Evolutionary conservation across 2,888 invertebrate genomes (phyloP).

Genomic region (Thysanoteuthis rhombus): DNA sequence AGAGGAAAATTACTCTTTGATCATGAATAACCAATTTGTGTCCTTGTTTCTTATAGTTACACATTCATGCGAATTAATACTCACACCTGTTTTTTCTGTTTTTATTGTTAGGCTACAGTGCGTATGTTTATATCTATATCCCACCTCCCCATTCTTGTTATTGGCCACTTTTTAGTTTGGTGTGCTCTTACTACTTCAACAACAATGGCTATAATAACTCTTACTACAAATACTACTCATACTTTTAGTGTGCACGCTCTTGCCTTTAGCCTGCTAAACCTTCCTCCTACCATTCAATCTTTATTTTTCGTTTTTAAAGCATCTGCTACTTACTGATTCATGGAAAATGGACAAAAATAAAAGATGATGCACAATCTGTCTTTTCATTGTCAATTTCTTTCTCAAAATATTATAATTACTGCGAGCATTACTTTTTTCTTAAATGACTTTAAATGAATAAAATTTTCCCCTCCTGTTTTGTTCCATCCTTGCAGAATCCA

Average conservation of each 20-base stretch:
- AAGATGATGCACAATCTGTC: not conserved
- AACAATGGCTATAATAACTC: not conserved
- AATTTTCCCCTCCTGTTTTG: not conserved
- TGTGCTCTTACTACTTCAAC: constrained; percentile 12
- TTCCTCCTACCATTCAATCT: not conserved
- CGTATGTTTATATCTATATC: constrained; percentile 12
- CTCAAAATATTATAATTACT: not conserved
- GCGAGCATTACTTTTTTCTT: not conserved
- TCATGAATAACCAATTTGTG: not conserved
- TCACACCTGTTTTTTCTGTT: not conserved
- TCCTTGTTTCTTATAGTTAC: constrained; percentile 12
- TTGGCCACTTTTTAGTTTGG: constrained; percentile 12
- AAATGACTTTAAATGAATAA: not conserved
- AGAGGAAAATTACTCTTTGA: not conserved
- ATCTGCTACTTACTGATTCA: not conserved
- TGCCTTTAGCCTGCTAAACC: not conserved
- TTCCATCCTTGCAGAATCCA: not conserved
- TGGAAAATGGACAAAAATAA: not conserved
- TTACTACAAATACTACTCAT: not conserved
- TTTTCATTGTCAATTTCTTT: not conserved
- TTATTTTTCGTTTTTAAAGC: not conserved
- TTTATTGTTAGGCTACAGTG: not conserved
- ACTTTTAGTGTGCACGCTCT: not conserved
- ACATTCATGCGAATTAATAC: not conserved
- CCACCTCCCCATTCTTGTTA: not conserved